These are phyloP conservation scores for Poecilia velifera DNA, from an alignment of 2,797 vertebrate species.

Conservation along the genomic window DNA sequence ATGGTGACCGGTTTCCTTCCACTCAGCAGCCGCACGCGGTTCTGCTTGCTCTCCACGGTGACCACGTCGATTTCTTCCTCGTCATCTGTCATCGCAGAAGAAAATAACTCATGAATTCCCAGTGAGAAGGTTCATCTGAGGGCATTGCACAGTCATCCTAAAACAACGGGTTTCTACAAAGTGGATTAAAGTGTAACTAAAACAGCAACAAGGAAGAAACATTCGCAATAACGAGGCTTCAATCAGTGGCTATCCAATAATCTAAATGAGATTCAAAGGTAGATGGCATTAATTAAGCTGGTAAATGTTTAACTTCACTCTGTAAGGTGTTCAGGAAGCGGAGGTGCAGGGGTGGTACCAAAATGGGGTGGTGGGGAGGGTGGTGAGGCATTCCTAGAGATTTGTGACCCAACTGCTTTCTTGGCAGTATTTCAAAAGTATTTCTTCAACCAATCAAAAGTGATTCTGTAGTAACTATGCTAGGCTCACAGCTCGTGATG, in stretches of 20 bases:
- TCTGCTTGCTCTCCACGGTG: constrained; percentile 93
- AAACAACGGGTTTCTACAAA: background rate
- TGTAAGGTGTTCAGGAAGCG: background rate
- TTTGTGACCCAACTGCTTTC: background rate
- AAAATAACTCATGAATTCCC: constrained; percentile 38
- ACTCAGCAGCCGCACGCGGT: constrained; percentile 81
- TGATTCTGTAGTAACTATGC: background rate
- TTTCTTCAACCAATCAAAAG: background rate
- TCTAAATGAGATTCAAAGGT: constrained; percentile 13
- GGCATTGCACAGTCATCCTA: background rate
- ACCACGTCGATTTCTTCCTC: constrained; percentile 95
- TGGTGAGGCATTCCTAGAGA: background rate
- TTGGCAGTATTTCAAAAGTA: background rate
- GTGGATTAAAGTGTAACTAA: constrained; percentile 23
- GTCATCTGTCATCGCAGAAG: constrained; percentile 69
- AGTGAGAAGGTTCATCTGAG: background rate
- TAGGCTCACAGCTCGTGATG: background rate
- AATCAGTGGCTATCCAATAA: constrained; percentile 29
- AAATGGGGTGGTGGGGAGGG: background rate
- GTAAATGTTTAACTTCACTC: constrained; percentile 21
- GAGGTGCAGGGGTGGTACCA: background rate
- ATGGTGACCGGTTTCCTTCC: constrained; percentile 89
- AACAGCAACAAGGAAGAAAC: constrained; percentile 35
- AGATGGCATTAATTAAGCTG: constrained; percentile 31
- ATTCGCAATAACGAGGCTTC: constrained; percentile 43